These are phyloP conservation scores for Cephalophus harveyi DNA, from an alignment of 2,113 vertebrate genomes.

Conservation along the genomic window DNA sequence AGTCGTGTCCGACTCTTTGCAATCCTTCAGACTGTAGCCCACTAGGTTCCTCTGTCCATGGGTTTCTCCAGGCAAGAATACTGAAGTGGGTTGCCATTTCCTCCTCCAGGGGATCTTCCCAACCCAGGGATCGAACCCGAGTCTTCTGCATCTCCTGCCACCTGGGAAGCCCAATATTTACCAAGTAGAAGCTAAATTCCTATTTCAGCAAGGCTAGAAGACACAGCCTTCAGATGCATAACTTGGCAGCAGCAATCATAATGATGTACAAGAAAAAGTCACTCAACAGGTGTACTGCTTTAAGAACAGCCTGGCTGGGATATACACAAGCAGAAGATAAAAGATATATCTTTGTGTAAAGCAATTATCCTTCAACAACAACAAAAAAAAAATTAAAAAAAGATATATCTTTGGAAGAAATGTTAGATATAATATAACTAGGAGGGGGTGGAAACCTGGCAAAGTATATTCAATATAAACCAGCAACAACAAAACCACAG, in stretches of 20 bases:
- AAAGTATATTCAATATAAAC: not conserved
- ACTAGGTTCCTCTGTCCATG: not conserved
- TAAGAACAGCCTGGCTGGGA: not conserved
- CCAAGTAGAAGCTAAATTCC: not conserved
- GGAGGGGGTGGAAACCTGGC: not conserved
- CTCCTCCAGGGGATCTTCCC: not conserved
- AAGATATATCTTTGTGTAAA: not conserved
- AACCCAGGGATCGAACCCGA: accelerated
- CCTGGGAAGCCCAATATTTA: conserved; percentile 11
- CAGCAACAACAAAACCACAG: not conserved
- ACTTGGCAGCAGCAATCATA: not conserved
- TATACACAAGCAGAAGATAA: not conserved
- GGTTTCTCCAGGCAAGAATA: not conserved
- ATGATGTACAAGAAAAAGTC: not conserved
- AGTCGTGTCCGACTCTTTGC: not conserved
- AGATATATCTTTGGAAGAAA: not conserved
- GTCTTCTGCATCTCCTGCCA: not conserved
- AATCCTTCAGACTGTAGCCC: not conserved
- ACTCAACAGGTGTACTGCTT: not conserved
- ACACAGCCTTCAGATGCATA: not conserved
- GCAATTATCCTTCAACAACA: not conserved
- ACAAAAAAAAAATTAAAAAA: not conserved
- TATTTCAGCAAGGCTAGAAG: conserved; percentile 20
- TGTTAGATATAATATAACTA: not conserved
- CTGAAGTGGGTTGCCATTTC: not conserved